Evolutionary conservation across 2,888 invertebrate species (phyloP), one percentile per base, ranked within the genome.

Genomic region (Osmoderma eremita): DNA sequence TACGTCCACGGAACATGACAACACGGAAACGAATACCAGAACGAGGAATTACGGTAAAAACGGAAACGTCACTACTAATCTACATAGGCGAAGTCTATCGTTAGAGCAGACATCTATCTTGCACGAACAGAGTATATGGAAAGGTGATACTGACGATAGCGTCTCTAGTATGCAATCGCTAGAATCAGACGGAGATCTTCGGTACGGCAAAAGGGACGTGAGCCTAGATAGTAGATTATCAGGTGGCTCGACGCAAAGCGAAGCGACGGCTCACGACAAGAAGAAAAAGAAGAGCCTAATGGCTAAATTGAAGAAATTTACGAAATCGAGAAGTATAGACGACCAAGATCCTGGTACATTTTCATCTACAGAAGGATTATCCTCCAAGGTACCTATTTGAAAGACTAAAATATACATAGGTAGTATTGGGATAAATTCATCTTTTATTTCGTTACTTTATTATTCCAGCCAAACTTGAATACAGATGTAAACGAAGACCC

Each of bases 161-260:
- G 87, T 92, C 67, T 91, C 93, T 0, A 94, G 94, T 68, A 86
- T 94, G 81, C 92, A 92, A 75, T 94, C 94, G 0, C 79, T 86
- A 38, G 82, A 82, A 65, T 82, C 83, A 2, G 85, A 84, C 70
- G 74, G 79, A 45, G 91, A 91, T 72, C 82, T 83, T 15, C 83
- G 88, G 49, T 83, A 86, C 61, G 88, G 86, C 70, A 85, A 85
- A 49, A 86, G 92, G 62, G 93, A 93, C 78, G 86, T 90, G 45
- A 93, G 93, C 78, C 85, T 93, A 56, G 94, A 94, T 80, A 93
- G 92, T 75, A 89, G 93, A 45, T 83, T 94, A 73, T 95, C 94
- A 0, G 91, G 90, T 48, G 92, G 92, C 10, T 95, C 94, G 0
- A 92, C 91, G 0, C 93, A 94, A 80, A 94, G 94, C 80, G 95